These are phyloP conservation scores for Eospalax fontanierii DNA, from an alignment of 2,797 vertebrate species.

Conservation along the genomic window DNA sequence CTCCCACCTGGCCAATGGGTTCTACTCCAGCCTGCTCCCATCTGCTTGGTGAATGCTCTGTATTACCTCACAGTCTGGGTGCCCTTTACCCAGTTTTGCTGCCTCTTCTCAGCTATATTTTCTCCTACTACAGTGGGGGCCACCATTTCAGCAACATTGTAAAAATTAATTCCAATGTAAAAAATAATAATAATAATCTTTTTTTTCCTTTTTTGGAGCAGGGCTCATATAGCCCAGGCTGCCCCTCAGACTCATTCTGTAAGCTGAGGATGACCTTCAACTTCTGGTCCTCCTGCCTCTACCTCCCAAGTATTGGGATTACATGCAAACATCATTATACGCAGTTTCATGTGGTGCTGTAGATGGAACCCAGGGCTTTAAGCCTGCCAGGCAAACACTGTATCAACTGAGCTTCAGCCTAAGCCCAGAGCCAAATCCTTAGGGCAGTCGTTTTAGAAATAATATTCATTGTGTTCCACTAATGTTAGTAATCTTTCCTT, in stretches of 20 bases:
- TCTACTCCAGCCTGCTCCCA: not conserved
- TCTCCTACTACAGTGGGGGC: no score
- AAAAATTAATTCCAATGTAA: not conserved
- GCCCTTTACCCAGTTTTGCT: not conserved
- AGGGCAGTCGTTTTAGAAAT: not conserved
- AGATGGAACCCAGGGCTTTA: no score
- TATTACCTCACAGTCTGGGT: not conserved
- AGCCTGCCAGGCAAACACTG: no score
- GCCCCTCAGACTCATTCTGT: no score
- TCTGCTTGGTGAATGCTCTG: not conserved
- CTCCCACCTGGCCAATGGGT: not conserved
- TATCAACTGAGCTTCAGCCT: no score
- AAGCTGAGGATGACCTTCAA: no score
- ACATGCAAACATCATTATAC: no score
- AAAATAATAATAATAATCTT: not conserved
- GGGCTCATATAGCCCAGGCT: no score
- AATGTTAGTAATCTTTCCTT: not conserved
- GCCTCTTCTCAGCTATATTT: accelerated
- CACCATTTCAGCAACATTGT: not conserved
- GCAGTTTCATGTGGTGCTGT: no score
- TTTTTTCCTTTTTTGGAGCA: no score
- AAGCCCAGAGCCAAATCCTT: not conserved
- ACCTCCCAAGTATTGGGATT: no score
- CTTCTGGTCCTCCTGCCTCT: no score
- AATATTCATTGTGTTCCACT: not conserved